These are phyloP conservation scores for Brachionus calyciflorus DNA, from an alignment of 1,140 invertebrate genomes.

Conservation along the genomic window DNA sequence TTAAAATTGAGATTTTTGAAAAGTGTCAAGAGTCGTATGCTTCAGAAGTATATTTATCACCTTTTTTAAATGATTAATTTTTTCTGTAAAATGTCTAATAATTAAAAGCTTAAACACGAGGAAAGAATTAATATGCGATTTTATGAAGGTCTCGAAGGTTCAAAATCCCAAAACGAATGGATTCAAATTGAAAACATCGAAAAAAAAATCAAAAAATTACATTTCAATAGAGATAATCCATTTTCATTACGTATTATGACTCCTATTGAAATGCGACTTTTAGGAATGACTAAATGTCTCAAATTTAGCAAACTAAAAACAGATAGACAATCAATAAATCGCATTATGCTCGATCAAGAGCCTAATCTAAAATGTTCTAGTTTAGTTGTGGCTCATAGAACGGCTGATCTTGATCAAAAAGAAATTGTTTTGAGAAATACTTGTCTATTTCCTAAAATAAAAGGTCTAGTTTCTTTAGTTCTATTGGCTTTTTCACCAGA, in stretches of 20 bases:
- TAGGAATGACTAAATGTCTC: background rate
- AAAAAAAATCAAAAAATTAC: background rate
- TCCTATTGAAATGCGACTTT: background rate
- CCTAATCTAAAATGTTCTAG: background rate
- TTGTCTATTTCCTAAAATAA: constrained; percentile 42
- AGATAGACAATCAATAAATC: constrained; percentile 16
- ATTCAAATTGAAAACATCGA: background rate
- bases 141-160: background rate
- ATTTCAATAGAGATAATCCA: background rate
- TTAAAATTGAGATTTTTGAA: constrained; percentile 17
- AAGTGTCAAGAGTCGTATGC: background rate
- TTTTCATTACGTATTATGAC: background rate
- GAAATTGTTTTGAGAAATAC: background rate
- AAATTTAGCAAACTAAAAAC: background rate
- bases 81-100: background rate
- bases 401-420: background rate
- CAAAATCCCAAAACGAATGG: constrained; percentile 4
- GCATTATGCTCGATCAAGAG: constrained; percentile 11
- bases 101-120: constrained; percentile 13
- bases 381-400: background rate
- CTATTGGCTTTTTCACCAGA: constrained; percentile 23
- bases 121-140: background rate
- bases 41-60: background rate
- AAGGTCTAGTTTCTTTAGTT: constrained; percentile 11
- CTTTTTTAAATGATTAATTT: background rate